Evolutionary conservation across 2,113 vertebrate species (phyloP).

Genomic region (Chloropsis cyanopogon): DNA sequence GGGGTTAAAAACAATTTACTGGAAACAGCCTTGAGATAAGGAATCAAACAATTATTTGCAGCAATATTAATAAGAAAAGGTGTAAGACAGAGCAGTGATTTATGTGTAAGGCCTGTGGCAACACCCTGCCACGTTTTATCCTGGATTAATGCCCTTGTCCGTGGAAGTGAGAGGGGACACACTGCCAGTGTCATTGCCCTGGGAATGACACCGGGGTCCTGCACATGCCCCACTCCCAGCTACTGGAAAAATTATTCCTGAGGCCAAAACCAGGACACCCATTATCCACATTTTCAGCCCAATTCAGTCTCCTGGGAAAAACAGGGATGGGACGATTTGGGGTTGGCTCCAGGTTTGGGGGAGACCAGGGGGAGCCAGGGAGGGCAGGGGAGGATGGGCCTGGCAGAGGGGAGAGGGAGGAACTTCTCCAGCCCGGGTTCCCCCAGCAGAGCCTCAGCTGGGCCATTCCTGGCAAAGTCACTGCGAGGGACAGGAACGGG

Average conservation of each 20-base stretch:
- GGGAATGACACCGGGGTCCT: background rate
- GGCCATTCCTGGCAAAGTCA: background rate
- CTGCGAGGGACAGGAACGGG: background rate
- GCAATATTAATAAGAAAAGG: background rate
- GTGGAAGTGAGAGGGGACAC: background rate
- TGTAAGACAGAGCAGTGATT: background rate
- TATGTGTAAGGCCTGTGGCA: rapidly evolving
- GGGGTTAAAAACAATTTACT: background rate
- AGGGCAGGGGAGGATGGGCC: background rate
- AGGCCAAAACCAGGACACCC: background rate
- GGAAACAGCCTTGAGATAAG: background rate
- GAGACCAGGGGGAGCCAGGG: no score
- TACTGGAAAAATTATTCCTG: rapidly evolving
- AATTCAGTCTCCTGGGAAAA: background rate
- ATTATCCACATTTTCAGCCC: background rate
- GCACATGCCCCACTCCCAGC: background rate
- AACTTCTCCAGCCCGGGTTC: background rate
- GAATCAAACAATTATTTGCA: background rate
- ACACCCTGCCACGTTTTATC: background rate
- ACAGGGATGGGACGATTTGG: background rate
- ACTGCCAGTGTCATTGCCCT: background rate
- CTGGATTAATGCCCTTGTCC: background rate
- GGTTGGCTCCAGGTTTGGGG: background rate
- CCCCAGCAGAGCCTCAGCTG: background rate
- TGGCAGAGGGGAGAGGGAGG: background rate